Percentiles rank a stretch among this genome's conserved stretches.
phyloP scores from a whole-genome alignment of 2,113 vertebrate species.

The Salvator merianae region DNA sequence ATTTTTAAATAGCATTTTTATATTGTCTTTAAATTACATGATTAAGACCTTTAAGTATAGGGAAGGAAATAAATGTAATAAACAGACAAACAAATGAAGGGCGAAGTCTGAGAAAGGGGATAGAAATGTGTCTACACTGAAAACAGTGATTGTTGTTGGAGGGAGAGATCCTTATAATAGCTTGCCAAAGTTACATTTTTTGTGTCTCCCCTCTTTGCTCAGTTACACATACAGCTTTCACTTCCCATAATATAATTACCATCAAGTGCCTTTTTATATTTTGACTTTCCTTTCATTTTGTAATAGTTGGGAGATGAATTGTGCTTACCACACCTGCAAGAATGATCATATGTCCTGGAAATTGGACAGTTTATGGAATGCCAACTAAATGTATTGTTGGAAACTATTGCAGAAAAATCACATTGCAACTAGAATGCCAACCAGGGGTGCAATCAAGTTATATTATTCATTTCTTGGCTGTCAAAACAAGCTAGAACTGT shows the following conservation, averaged over 20 bases:
- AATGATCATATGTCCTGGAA: accelerated
- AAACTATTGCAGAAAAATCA: background rate
- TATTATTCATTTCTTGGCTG: background rate
- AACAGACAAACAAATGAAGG: background rate
- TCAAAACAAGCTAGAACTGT: background rate
- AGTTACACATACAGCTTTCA: background rate
- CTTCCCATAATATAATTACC: accelerated
- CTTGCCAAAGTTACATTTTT: accelerated
- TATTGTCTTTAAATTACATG: too few relatives aligned
- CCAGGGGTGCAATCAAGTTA: background rate
- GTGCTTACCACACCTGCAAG: background rate
- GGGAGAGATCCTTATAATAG: background rate
- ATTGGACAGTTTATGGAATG: accelerated
- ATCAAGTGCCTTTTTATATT: background rate
- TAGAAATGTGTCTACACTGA: background rate
- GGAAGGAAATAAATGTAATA: too few relatives aligned
- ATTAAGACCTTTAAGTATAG: too few relatives aligned
- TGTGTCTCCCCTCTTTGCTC: background rate
- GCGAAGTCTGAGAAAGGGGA: constrained; percentile 1
- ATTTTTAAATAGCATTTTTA: too few relatives aligned
- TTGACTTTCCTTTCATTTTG: background rate
- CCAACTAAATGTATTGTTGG: background rate
- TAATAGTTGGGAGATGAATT: constrained; percentile 1
- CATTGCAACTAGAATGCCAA: background rate
- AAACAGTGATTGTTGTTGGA: background rate